Evolutionary conservation across 2,113 vertebrate species (phyloP).

Genomic region (Aphelocoma coerulescens): DNA sequence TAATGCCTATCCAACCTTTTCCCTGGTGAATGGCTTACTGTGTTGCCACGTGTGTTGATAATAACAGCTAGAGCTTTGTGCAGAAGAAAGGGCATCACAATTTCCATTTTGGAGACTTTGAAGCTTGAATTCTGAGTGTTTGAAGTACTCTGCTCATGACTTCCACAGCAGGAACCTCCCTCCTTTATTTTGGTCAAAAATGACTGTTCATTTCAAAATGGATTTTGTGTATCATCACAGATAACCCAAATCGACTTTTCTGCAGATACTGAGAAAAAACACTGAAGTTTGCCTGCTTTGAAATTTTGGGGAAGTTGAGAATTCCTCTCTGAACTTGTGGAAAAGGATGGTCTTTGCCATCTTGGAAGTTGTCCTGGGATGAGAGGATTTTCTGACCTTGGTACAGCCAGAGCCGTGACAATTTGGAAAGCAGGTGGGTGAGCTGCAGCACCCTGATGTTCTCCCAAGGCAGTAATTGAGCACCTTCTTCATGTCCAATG

Average conservation of each 20-base stretch:
- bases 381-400: not conserved
- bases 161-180: not conserved
- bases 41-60: not conserved
- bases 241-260: not conserved
- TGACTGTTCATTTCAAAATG: not conserved
- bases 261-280: not conserved
- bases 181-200: not conserved
- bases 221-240: not conserved
- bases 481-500: not conserved
- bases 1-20: not conserved
- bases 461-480: rapidly evolving
- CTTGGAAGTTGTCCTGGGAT: not conserved
- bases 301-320: not conserved
- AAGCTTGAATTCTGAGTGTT: not conserved
- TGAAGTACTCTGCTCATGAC: not conserved
- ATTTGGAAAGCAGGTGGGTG: not conserved
- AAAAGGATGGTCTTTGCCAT: not conserved
- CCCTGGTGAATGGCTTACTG: not conserved
- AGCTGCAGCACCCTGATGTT: not conserved
- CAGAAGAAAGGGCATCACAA: not conserved
- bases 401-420: not conserved
- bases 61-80: not conserved
- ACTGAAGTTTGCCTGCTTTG: not conserved
- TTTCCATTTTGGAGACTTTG: not conserved
- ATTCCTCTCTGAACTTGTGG: not conserved